Evolutionary conservation across 2,888 invertebrate species (phyloP), one percentile per base, ranked within the genome.

Genomic region (Aproaerema taeniolella): DNA sequence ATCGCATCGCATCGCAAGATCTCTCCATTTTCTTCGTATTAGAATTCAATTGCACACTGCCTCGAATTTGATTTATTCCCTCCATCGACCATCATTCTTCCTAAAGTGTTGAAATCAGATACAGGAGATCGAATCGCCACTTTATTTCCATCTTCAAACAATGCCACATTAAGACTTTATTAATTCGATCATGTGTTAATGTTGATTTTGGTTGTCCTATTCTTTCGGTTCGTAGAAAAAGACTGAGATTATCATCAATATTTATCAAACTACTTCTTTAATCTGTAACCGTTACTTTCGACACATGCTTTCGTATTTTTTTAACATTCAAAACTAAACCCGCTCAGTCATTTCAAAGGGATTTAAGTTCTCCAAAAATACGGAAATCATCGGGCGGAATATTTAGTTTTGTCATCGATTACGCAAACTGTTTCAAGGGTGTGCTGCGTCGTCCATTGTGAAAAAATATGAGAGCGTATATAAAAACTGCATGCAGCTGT

Each of bases 371-470:
- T 76, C 73, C 78, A 69, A 75, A 85, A 85, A 85, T 81, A 79
- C 85, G 86, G 86, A 86, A 86, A 86, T 86, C 82, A 79, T 76
- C 83, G 76, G 81, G 82, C 75, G 86, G 83, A 86, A 86, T 86
- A 82, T 86, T 86, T 86, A 86, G 86, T 86, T 86, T 86, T 85
- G 85, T 86, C 86, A 85, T 86, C 83, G 82, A 86, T 86, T 86
- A 82, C 86, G 86, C 86, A 86, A 86, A 86, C 86, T 85, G 85
- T 86, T 86, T 86, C 86, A 86, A 86, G 86, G 86, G 86, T 86
- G 83, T 81, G 77, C 65, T 69, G 70, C 58, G 67, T 58, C 66
- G 64, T 65, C 69, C 62, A 80, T 82, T 82, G 82, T 82, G 81
- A 86, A 86, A 86, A 86, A 86, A 82, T 80, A 74, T 70, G 72